A percentile compares a stretch with the other conserved stretches of the same genome.
Evolutionary conservation across 2,888 invertebrate genomes (phyloP).

Genomic region (Nysson spinosus): DNA sequence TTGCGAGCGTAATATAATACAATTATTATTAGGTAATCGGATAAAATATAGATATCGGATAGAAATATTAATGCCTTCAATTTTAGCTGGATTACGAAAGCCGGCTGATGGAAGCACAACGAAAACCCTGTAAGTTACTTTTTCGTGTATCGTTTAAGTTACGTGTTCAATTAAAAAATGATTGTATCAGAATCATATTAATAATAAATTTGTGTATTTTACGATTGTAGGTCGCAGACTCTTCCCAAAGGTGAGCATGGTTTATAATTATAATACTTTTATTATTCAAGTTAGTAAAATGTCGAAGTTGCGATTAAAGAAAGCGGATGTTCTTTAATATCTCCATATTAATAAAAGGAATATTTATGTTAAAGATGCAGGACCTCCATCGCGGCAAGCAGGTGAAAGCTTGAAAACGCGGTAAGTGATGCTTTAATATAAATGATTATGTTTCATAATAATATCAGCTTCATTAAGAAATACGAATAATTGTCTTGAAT

Average conservation of each 20-base stretch:
- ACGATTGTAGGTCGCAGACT: slow-evolving; percentile 32
- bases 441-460: too few species aligned
- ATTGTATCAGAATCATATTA: too few species aligned
- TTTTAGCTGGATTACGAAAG: slow-evolving; percentile 33
- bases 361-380: slow-evolving; percentile 31
- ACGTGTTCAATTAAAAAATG: too few species aligned
- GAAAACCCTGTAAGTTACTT: slow-evolving; percentile 44
- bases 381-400: slow-evolving; percentile 26
- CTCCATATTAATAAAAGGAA: not conserved
- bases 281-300: too few species aligned
- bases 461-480: too few species aligned
- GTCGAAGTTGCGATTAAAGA: too few species aligned
- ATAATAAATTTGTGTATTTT: too few species aligned
- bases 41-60: too few species aligned
- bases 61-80: not conserved
- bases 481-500: too few species aligned
- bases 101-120: slow-evolving; percentile 14
- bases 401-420: slow-evolving; percentile 39
- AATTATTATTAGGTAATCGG: not conserved
- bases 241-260: slow-evolving; percentile 40
- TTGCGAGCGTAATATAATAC: too few species aligned
- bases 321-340: not conserved
- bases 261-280: too few species aligned
- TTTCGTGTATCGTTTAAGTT: too few species aligned
- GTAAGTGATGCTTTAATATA: slow-evolving; percentile 44